Base-by-base conservation (phyloP, 2,888 invertebrate species). In the Amphipoea lucens region DNA sequence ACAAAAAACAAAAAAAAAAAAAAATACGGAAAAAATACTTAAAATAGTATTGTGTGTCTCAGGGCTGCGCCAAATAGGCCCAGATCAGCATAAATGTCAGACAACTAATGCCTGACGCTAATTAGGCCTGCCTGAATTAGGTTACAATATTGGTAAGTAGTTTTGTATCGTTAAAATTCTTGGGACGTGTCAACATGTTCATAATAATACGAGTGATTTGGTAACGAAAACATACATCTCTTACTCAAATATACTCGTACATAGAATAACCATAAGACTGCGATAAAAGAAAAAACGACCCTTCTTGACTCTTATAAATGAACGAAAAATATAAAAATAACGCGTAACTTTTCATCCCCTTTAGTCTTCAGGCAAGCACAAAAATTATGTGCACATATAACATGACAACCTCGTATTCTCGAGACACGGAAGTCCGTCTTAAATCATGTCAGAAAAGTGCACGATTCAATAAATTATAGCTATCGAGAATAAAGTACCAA, bases 381-480 rank as follows among this genome's bases (percentile, higher is more conserved):
- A 14, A 68, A 62, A 76, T 57, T 40, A 80, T 76, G 51, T 60
- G 62, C 29, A 40, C 45, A 68, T 62, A 75, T 73, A 82, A 80
- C 76, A 40, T 68, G 62, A 83, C 45, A 82, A 36, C 51, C 60
- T 23, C 67, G 7, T 62, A 23, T 54, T 48, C 36, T 20, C 29
- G 23, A 57, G 62, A 40, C 45, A 77, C n/a, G 48, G 40, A 83
- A 68, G 45, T 62, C 12, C 23, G 29, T 63, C 54, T 68, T 83
- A 80, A 76, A 76, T 76, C 76, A 80, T 29, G 83, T 68, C 80
- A 76, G 40, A 40, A 57, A 63, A 80, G 62, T 63, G 62, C 83
- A 80, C 77, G 76, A 83, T 82, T 68, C 83, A 76, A 80, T 80
- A 76, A 68, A 76, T 80, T 76, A 17, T 5, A 36, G 60, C 42